phyloP scores from a whole-genome alignment of 2,888 invertebrate species.

The Ophioninae sp. region DNA sequence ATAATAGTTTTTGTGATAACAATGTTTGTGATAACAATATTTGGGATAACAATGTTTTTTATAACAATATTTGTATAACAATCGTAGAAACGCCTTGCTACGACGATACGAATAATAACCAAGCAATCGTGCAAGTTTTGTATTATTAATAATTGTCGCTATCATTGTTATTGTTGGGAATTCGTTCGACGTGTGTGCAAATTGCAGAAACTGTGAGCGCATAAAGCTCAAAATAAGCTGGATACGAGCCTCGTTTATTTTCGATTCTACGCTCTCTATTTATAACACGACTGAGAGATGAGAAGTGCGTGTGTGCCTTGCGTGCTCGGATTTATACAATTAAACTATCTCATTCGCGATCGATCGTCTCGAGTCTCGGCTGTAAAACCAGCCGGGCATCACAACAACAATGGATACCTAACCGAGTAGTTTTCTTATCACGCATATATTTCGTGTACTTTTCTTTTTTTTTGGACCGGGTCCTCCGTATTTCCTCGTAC shows the following conservation, averaged over 20 bases:
- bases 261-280: conserved; percentile 55
- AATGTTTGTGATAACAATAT: too few species aligned
- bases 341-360: conserved; percentile 45
- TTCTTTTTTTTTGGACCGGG: too few species aligned
- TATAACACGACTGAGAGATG: conserved; percentile 50
- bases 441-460: conserved; percentile 9
- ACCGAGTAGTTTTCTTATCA: conserved; percentile 2
- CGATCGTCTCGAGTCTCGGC: conserved; percentile 7
- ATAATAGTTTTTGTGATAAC: too few species aligned
- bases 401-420: conserved; percentile 13
- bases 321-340: conserved; percentile 42
- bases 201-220: conserved; percentile 8
- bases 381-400: not conserved
- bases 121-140: too few species aligned
- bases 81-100: too few species aligned
- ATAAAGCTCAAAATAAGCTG: conserved; percentile 47
- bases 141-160: not conserved
- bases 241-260: conserved; percentile 57
- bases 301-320: conserved; percentile 44
- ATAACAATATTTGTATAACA: too few species aligned
- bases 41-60: too few species aligned
- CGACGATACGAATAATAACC: not conserved
- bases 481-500: not conserved
- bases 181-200: not conserved
- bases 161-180: not conserved